Conservation (phyloP, 2,888 invertebrate species). For the Andrena camellia region DNA sequence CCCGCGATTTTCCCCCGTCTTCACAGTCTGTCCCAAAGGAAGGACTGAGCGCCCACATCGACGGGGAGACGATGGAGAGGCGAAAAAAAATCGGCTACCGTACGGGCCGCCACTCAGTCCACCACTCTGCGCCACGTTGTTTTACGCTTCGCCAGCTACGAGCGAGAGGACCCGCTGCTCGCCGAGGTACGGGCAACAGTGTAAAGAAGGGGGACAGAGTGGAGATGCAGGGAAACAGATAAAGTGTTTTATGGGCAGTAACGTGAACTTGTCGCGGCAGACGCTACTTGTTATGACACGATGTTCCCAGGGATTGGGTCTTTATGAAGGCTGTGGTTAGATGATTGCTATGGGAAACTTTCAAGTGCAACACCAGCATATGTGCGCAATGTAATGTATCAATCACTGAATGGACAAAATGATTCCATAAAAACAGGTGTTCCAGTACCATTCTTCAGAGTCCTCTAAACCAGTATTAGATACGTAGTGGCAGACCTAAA, state of each 20-base stretch:
- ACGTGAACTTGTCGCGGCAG: not conserved
- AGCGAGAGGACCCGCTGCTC: slow-evolving; percentile 16
- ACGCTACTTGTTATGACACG: not conserved
- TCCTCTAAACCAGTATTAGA: too few species aligned
- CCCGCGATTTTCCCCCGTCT: slow-evolving; percentile 14
- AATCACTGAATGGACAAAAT: too few species aligned
- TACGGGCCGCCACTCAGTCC: slow-evolving; percentile 35
- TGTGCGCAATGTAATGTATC: too few species aligned
- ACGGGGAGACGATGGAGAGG: not conserved
- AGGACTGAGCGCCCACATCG: not conserved
- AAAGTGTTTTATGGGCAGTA: slow-evolving; percentile 7
- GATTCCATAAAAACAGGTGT: too few species aligned
- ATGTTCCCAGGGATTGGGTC: not conserved
- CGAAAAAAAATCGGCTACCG: not conserved
- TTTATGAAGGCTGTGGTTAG: not conserved
- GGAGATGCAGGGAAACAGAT: not conserved
- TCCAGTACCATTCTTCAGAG: too few species aligned
- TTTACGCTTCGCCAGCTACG: slow-evolving; percentile 56
- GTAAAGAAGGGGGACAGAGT: too few species aligned
- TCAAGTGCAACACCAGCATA: too few species aligned
- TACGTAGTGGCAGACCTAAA: too few species aligned
- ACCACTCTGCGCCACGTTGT: slow-evolving; percentile 37
- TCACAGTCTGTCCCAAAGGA: slow-evolving; percentile 6
- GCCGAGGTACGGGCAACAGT: not conserved
- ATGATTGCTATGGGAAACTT: too few species aligned